These are phyloP conservation scores for Agriotes lineatus DNA, from an alignment of 2,888 invertebrate species.

Conservation along the genomic window DNA sequence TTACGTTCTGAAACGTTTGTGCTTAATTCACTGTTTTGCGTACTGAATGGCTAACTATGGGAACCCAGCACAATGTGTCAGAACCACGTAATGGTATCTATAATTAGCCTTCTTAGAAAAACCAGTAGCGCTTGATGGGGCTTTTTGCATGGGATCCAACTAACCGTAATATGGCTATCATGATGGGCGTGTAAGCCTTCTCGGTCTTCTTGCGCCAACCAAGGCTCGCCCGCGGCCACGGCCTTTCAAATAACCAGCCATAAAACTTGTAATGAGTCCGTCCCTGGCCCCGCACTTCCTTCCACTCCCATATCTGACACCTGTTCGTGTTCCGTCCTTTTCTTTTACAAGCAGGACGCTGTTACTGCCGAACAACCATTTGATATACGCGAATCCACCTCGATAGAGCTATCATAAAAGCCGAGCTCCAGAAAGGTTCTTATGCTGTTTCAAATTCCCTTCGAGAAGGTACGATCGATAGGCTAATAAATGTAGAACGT, in stretches of 20 bases:
- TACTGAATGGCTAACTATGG: no score
- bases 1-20: no score
- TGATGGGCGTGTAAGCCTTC: conserved; percentile 45
- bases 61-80: no score
- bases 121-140: conserved; percentile 1
- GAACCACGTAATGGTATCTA: not conserved
- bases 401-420: conserved; percentile 34
- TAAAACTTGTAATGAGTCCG: conserved; percentile 56
- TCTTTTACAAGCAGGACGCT: conserved; percentile 37
- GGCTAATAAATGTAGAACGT: conserved; percentile 29
- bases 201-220: conserved; percentile 48
- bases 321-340: conserved; percentile 50
- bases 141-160: conserved; percentile 15
- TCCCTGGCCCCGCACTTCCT: conserved; percentile 45
- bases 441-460: conserved; percentile 30
- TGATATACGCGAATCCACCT: conserved; percentile 32
- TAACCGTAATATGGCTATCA: conserved; percentile 33
- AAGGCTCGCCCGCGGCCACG: conserved; percentile 51
- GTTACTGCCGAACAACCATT: conserved; percentile 28
- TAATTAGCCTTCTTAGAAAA: conserved; percentile 13
- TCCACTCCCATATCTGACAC: conserved; percentile 55
- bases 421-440: conserved; percentile 29
- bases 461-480: conserved; percentile 29
- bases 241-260: conserved; percentile 55
- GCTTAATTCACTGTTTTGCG: no score